Conservation (phyloP, 2,888 invertebrate species). For the Papilio elwesi region DNA sequence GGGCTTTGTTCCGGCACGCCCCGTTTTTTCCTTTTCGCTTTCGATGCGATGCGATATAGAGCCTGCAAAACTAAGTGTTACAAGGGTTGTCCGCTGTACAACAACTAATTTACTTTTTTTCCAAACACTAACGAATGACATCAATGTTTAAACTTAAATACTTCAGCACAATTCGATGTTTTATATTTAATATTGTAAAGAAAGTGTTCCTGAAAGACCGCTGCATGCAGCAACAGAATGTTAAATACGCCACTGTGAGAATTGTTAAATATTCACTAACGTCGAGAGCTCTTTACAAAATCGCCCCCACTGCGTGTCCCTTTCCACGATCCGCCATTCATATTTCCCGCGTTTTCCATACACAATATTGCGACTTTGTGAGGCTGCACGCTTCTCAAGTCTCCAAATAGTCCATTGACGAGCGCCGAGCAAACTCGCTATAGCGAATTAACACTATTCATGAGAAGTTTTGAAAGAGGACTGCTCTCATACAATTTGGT, state of each 20-base stretch:
- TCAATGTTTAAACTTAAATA: constrained; percentile 22
- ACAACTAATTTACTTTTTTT: constrained; percentile 46
- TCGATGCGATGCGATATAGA: constrained; percentile 65
- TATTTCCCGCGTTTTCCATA: constrained; percentile 81
- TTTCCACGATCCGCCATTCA: constrained; percentile 70
- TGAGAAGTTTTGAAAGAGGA: constrained; percentile 82
- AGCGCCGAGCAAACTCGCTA: constrained; percentile 81
- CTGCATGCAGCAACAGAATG: constrained; percentile 40
- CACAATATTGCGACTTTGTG: constrained; percentile 79
- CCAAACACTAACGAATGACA: constrained; percentile 4
- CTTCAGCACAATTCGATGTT: constrained; percentile 7
- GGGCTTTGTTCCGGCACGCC: constrained; percentile 80
- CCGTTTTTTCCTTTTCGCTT: constrained; percentile 77
- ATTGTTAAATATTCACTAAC: constrained; percentile 48
- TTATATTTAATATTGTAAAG: constrained; percentile 28
- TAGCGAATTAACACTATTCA: constrained; percentile 85
- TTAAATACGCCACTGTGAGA: constrained; percentile 46
- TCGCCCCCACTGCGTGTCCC: constrained; percentile 64
- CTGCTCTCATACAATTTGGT: constrained; percentile 84
- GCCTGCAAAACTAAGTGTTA: constrained; percentile 57
- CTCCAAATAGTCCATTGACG: constrained; percentile 82
- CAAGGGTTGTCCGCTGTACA: constrained; percentile 51
- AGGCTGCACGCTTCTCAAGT: constrained; percentile 72
- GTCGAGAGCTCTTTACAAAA: constrained; percentile 62
- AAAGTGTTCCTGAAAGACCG: constrained; percentile 28